phyloP scores from a whole-genome alignment of 2,113 vertebrate genomes.

The Odobenus rosmarus region DNA sequence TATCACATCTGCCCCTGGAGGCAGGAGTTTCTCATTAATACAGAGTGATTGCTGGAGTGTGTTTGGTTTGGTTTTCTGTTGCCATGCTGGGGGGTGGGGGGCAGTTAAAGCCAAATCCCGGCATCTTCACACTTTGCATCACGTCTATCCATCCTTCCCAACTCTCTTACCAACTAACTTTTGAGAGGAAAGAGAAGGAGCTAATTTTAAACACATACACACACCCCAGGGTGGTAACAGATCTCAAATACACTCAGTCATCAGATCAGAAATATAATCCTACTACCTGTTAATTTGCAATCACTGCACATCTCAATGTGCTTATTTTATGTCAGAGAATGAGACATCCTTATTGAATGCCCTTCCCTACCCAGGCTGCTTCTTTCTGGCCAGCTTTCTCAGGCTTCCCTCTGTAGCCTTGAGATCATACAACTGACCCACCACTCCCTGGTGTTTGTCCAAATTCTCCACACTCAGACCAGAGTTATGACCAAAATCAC shows the following conservation, averaged over 20 bases:
- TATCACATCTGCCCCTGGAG: neutral
- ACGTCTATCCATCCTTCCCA: neutral
- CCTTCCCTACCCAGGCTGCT: accelerated
- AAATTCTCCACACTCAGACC: neutral
- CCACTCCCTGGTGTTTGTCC: too few species aligned
- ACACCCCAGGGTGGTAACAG: too few species aligned
- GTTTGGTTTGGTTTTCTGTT: neutral
- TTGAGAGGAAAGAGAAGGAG: neutral
- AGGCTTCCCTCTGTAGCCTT: neutral
- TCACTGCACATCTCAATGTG: neutral
- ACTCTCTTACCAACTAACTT: neutral
- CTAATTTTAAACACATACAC: neutral
- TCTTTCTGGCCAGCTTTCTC: accelerated
- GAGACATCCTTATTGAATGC: neutral
- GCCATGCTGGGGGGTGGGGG: neutral
- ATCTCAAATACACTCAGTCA: neutral
- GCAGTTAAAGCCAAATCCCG: neutral
- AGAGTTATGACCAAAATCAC: neutral
- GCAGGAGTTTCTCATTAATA: neutral
- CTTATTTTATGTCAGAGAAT: neutral
- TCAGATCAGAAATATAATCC: neutral
- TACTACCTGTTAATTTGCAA: neutral
- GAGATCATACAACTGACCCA: accelerated
- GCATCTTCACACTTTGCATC: neutral
- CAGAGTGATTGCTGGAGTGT: neutral